Conservation (phyloP, 2,888 invertebrate species). For the Mythimna albipuncta region DNA sequence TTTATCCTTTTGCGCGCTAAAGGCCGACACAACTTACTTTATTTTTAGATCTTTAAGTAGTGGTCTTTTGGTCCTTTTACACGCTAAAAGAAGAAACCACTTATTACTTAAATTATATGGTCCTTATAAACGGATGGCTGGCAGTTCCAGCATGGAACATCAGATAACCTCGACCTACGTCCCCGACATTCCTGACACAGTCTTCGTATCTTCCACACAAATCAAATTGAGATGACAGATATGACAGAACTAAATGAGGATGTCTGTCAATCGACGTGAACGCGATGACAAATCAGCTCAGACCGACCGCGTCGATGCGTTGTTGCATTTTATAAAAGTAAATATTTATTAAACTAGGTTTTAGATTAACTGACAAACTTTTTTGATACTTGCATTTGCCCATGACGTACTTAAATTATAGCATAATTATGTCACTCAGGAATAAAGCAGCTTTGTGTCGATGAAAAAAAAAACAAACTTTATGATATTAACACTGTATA, state of each 20-base stretch:
- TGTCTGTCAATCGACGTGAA: conserved; percentile 21
- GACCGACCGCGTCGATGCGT: neutral
- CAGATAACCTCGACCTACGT: conserved; percentile 20
- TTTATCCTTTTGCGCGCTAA: neutral
- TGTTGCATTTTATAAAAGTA: conserved; percentile 5
- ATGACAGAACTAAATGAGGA: conserved; percentile 44
- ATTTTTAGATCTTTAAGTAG: too few species aligned
- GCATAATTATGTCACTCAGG: too few species aligned
- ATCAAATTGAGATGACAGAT: conserved; percentile 45
- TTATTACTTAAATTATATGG: neutral
- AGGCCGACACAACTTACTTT: neutral
- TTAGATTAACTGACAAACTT: neutral
- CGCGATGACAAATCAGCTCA: neutral
- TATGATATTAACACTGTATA: too few species aligned
- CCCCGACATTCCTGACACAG: conserved; percentile 8
- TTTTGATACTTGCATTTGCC: too few species aligned
- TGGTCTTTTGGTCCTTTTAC: neutral
- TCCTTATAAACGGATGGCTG: neutral
- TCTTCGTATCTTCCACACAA: conserved; percentile 40
- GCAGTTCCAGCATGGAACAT: neutral
- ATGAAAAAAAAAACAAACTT: too few species aligned
- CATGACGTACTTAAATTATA: too few species aligned
- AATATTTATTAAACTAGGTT: neutral
- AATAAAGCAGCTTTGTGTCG: too few species aligned
- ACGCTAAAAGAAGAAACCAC: neutral